phyloP scores from a whole-genome alignment of 2,113 vertebrate genomes.

The Rhea americana region DNA sequence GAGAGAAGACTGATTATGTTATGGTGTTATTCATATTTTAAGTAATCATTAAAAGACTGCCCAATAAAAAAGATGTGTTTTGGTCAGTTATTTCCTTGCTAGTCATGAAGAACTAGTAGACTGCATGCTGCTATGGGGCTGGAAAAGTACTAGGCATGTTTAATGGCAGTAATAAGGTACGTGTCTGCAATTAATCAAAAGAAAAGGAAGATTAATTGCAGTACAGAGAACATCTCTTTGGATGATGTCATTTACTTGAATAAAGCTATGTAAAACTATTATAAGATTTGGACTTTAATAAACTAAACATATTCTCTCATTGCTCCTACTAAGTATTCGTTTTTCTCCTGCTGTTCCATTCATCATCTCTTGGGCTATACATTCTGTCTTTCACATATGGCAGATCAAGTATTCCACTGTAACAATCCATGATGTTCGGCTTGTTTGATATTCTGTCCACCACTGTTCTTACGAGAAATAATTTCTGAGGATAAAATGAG shows the following conservation, averaged over 20 bases:
- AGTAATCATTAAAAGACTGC: neutral
- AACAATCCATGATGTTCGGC: neutral
- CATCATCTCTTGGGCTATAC: neutral
- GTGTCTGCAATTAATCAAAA: constrained; percentile 52
- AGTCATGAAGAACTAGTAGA: neutral
- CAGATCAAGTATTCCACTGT: neutral
- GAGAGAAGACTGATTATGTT: neutral
- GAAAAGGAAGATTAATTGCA: constrained; percentile 42
- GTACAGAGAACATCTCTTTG: neutral
- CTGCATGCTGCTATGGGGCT: neutral
- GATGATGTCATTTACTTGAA: neutral
- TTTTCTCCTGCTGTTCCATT: constrained; percentile 6
- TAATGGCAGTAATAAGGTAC: neutral
- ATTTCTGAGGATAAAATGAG: neutral
- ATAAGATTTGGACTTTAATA: neutral
- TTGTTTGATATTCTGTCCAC: neutral
- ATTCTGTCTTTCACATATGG: neutral
- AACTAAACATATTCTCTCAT: neutral
- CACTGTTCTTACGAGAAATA: neutral
- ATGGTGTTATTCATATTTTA: neutral
- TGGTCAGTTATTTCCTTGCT: neutral
- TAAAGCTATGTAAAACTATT: neutral
- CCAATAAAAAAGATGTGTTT: neutral
- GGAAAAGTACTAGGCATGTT: neutral
- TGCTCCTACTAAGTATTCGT: neutral